Conservation (phyloP, 2,797 vertebrate species). For the Delichon dasypus region DNA sequence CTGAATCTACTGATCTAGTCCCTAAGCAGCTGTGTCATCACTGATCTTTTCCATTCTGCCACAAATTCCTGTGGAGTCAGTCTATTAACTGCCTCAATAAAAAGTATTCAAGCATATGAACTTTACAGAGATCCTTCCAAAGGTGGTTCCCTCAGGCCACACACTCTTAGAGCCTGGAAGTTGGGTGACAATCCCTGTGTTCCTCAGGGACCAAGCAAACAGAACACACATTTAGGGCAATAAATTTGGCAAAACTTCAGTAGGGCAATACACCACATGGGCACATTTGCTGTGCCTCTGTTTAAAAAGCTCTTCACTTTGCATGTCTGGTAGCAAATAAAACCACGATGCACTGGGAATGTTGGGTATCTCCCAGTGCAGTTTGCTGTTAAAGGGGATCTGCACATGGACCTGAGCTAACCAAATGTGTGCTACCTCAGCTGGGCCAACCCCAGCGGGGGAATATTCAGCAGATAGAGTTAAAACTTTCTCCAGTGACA, state of each 20-base stretch:
- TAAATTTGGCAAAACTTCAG: background rate
- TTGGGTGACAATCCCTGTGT: background rate
- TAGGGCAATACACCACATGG: background rate
- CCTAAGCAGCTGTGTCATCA: constrained; percentile 44
- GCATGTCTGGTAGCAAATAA: background rate
- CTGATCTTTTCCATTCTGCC: constrained; percentile 24
- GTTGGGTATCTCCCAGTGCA: background rate
- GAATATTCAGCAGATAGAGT: background rate
- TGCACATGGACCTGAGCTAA: background rate
- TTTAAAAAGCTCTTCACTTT: background rate
- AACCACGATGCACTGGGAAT: background rate
- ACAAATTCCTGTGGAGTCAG: constrained; percentile 29
- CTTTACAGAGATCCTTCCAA: constrained; percentile 15
- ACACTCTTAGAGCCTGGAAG: background rate
- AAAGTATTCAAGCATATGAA: constrained; percentile 33
- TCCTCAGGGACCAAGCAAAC: background rate
- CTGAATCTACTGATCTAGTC: background rate
- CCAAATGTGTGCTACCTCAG: background rate
- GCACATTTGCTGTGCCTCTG: background rate
- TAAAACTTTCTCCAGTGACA: background rate
- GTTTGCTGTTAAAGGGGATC: background rate
- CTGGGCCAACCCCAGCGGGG: background rate
- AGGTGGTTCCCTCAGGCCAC: constrained; percentile 30
- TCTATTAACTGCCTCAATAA: constrained; percentile 54
- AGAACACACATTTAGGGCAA: background rate